Base-by-base conservation (phyloP, 2,113 vertebrate genomes). In the Indicator indicator region DNA sequence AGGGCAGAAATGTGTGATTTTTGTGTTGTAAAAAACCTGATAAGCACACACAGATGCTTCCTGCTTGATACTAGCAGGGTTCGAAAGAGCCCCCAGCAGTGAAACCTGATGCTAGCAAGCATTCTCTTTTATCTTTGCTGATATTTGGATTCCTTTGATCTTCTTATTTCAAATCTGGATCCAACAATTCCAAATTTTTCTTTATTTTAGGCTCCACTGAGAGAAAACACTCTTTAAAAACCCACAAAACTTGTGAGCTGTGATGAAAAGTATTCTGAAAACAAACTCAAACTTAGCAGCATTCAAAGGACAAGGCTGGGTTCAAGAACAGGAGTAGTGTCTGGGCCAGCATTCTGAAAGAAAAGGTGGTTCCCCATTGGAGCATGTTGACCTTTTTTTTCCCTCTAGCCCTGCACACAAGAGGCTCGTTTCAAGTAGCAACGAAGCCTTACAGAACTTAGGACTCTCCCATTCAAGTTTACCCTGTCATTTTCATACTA, bases 91-190 rank as follows among this genome's bases (percentile, higher is more conserved):
- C 60, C 52, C 60, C 55, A 12, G 38, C 36, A 85, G 56, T 32
- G 30, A 73, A 62, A 75, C 63, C 17, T 68, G 54, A 74, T 26
- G 27, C 0, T 33, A 38, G 42, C 3, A 7, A 87, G 85, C 28
- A 70, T 82, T 63, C 48, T 76, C 79, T 89, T 92, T 91, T 32
- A 89, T 91, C 89, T 93, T 58, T 84, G 78, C 42, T 89, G 75
- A 58, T 67, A 90, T 77, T 91, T 88, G 68, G 52, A 88, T 83
- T 75, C 58, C 69, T 94, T 92, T 96, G 78, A 95, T 94, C 40
- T 50, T 93, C 89, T 88, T 83, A 48, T 91, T 89, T 96, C 24
- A 94, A 83, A 88, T 78, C 83, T 83, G 54, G 33, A 88, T 91
- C 89, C 6, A 96, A 86, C 94, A 93, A 5, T 32, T 72, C 58